These are phyloP conservation scores for Dynastes maya DNA, from an alignment of 2,888 invertebrate genomes.

Conservation along the genomic window DNA sequence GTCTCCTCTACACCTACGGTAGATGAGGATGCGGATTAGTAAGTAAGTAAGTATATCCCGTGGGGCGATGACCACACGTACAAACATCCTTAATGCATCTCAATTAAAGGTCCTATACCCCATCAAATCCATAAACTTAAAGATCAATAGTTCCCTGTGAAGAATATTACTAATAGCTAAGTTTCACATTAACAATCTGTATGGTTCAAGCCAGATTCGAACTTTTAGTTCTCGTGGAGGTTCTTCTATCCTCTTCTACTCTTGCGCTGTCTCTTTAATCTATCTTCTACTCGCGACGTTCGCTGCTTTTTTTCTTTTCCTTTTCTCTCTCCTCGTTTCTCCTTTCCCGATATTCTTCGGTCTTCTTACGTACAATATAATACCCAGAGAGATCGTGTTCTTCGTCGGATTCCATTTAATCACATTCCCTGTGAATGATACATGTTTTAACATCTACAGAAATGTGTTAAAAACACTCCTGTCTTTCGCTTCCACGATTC, in stretches of 20 bases:
- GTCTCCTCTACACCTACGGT: no score
- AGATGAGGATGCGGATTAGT: no score
- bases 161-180: no score
- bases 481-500: not conserved
- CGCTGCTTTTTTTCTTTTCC: not conserved
- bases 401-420: slow-evolving; percentile 51
- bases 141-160: no score
- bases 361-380: slow-evolving; percentile 8
- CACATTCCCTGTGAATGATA: slow-evolving; percentile 48
- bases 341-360: not conserved
- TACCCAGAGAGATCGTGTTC: slow-evolving; percentile 42
- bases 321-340: not conserved
- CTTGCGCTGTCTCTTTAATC: not conserved
- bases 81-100: no score
- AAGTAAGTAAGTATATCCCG: no score
- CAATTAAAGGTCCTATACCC: no score
- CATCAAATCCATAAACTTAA: no score
- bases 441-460: slow-evolving; percentile 50
- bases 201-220: not conserved
- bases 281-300: not conserved
- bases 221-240: not conserved
- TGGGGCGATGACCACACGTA: no score
- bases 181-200: not conserved
- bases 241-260: no score
- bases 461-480: slow-evolving; percentile 52